Conservation (phyloP, 2,113 vertebrate genomes). For the Catagonus wagneri region DNA sequence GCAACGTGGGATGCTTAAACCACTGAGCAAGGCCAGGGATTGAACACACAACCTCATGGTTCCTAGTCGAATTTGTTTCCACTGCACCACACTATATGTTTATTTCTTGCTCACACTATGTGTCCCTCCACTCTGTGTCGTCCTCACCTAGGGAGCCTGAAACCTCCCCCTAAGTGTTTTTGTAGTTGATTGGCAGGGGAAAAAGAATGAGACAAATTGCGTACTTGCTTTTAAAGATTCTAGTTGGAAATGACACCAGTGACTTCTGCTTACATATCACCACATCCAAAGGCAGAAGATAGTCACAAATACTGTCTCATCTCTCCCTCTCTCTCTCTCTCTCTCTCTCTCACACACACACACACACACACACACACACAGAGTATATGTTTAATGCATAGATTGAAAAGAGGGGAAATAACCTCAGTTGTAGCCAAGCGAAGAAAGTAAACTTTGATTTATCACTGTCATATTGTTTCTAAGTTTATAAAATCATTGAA, state of each 20-base stretch:
- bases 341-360: background rate
- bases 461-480: background rate
- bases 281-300: background rate
- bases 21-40: too few relatives aligned
- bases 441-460: background rate
- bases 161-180: background rate
- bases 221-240: background rate
- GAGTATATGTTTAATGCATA: background rate
- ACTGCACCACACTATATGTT: too few relatives aligned
- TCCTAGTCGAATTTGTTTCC: too few relatives aligned
- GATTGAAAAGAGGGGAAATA: background rate
- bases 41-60: too few relatives aligned
- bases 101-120: background rate
- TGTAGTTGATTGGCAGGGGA: background rate
- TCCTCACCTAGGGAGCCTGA: background rate
- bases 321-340: background rate
- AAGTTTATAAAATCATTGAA: slow-evolving; percentile 4
- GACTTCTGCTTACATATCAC: background rate
- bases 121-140: background rate
- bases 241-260: background rate
- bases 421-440: background rate
- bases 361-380: background rate
- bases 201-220: background rate
- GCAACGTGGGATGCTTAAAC: too few relatives aligned
- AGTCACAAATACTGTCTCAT: background rate